Evolutionary conservation across 2,797 vertebrate genomes (phyloP).

Genomic region (Heliangelus exortis): DNA sequence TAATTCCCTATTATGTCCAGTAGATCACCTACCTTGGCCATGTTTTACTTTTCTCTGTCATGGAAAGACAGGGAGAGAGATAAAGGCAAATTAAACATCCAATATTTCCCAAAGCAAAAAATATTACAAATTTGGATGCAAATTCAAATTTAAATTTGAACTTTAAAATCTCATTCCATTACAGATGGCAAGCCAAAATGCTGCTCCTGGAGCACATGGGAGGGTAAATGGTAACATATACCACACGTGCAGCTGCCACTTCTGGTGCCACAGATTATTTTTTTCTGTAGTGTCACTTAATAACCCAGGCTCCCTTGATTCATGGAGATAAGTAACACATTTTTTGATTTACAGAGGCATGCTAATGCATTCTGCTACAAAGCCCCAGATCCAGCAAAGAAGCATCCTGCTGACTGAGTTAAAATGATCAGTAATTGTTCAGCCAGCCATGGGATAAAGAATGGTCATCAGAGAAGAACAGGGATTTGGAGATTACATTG

Average conservation of each 20-base stretch:
- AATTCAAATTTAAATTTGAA: no score
- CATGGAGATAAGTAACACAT: neutral
- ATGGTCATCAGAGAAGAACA: neutral
- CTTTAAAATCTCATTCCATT: neutral
- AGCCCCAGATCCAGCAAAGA: neutral
- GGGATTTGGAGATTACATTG: neutral
- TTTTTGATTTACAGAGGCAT: neutral
- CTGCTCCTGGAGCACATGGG: fast-evolving
- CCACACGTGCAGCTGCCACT: fast-evolving
- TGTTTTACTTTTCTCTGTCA: neutral
- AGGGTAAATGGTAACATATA: neutral
- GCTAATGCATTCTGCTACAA: neutral
- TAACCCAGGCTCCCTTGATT: neutral
- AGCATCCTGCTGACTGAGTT: neutral
- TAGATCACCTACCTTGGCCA: neutral
- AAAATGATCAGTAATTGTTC: slow-evolving; percentile 1
- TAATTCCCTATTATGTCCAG: neutral
- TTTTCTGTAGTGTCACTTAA: neutral
- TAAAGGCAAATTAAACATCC: neutral
- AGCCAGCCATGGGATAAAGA: neutral
- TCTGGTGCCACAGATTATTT: neutral
- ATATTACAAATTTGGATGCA: neutral
- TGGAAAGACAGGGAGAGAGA: neutral
- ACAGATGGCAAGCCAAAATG: neutral
- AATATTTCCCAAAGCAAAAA: neutral